Base-by-base conservation (phyloP, 2,113 vertebrate species). In the Ctenodactylus gundi region DNA sequence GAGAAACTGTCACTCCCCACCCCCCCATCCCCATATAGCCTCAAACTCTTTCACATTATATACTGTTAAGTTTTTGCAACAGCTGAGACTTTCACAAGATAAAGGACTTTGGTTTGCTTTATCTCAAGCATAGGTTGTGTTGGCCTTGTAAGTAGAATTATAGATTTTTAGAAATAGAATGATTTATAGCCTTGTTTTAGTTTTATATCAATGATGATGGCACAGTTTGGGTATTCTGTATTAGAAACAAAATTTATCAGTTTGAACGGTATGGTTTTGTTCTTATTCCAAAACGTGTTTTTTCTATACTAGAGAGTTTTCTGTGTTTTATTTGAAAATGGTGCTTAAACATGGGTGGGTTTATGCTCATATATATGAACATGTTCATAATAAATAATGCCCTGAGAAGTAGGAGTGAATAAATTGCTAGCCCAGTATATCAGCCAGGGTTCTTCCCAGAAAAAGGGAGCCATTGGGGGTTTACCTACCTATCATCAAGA, bases 31-130 rank as follows among this genome's bases (percentile, higher is more conserved):
- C 4, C 70, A 34, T 41, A 34, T 44, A 17, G 3, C n/a, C n/a
- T 85, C 11, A 60, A 31, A 39, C 4, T 55, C 49, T 90, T 88
- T 90, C 84, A 78, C 62, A 39, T 53, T 57, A 67, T 44, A 6
- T n/a, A 29, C 41, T 60, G 23, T 82, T 92, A 57, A 82, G 67
- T 68, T 83, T 93, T 88, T 85, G 85, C 77, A 84, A 49, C 27
- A 68, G 53, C 44, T 36, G 12, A 60, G 36, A 85, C 21, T 2
- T 8, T 53, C 51, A 68, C 21, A 41, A 67, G 55, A 29, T 78
- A 82, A 88, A 88, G 27, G 14, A 83, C 58, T 83, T 88, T 73
- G 77, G 67, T 89, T 94, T 90, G 46, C 62, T 93, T 78, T 94
- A 82, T 73, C 7, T 94, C 51, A 67, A 94, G 31, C 17, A 23